Base-by-base conservation (phyloP, 2,888 invertebrate species). In the Parascotia fuliginaria region DNA sequence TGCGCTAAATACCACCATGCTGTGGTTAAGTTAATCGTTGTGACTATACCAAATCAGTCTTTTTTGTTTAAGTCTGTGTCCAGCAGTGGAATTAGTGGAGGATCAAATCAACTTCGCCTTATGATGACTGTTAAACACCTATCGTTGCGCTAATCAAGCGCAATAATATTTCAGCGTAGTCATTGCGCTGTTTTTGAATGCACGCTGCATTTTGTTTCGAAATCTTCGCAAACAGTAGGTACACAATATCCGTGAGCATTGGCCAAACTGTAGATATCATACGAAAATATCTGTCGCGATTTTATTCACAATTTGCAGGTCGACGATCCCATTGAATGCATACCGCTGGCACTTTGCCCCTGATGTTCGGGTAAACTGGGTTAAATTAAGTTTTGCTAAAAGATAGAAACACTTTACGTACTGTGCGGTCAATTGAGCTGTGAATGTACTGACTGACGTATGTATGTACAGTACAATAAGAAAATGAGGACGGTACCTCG, bases 341-440 rank as follows among this genome's bases (percentile, higher is more conserved):
- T 38, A 59, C 47, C 62, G 49, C 71, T 78, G 78, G 78, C 78
- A 78, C 61, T 16, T 65, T 76, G 78, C 79, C 78, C 52, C 63
- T 56, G 55, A 59, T 64, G 51, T 49, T 57, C 42, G 56, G 60
- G 63, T 64, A 63, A 67, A 61, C 65, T 68, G 63, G 70, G 71
- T 68, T 76, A 68, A 65, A 77, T 71, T 65, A 58, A 63, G 60
- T 70, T n/a, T 50, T 46, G 57, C 60, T 68, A 58, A 62, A 66
- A 59, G 46, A 65, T 64, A 64, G 55, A 58, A 58, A 53, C 52
- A 53, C 34, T 60, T 62, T 42, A 62, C 47, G 46, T 64, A 61
- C 48, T 56, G 43, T 27, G 51, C 41, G 48, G 42, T 33, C 42
- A 63, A 65, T 63, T 52, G 24, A n/a, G n/a, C n/a, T n/a, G n/a